phyloP scores from a whole-genome alignment of 2,113 vertebrate genomes.

The Dinomys branickii region DNA sequence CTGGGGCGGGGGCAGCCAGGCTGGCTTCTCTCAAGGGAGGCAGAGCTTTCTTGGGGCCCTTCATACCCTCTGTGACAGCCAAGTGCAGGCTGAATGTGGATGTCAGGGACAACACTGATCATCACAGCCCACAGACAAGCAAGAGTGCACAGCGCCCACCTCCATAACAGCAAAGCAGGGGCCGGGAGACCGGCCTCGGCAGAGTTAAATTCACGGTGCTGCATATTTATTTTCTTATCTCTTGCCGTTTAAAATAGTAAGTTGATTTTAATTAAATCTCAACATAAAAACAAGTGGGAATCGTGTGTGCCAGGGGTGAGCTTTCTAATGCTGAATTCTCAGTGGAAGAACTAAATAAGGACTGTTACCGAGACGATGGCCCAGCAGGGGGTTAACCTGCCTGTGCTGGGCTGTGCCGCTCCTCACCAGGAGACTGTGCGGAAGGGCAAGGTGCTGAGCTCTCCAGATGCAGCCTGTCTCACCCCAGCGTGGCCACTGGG shows the following conservation, averaged over 20 bases:
- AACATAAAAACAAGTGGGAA: constrained; percentile 55
- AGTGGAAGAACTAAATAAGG: constrained; percentile 22
- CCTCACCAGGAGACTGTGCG: not conserved
- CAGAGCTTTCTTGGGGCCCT: constrained; percentile 76
- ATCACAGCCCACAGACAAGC: not conserved
- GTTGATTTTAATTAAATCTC: constrained; percentile 60
- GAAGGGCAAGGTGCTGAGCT: not conserved
- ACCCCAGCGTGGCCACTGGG: no score
- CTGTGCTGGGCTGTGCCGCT: not conserved
- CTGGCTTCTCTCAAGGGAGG: constrained; percentile 86
- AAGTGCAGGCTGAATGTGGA: not conserved
- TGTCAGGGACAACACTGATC: not conserved
- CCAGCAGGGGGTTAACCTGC: not conserved
- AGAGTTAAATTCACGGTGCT: constrained; percentile 25
- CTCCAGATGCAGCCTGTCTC: no score
- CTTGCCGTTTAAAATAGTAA: constrained; percentile 44
- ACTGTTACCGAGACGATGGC: not conserved
- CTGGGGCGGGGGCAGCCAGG: constrained; percentile 85
- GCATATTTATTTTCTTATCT: constrained; percentile 47
- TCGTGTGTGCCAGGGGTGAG: not conserved
- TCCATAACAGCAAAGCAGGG: not conserved
- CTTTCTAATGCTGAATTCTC: constrained; percentile 37
- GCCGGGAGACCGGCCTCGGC: not conserved
- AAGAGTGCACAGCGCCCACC: not conserved
- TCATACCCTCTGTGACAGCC: constrained; percentile 77